Conservation (phyloP, 2,888 invertebrate genomes). For the Clitarchus hookeri region DNA sequence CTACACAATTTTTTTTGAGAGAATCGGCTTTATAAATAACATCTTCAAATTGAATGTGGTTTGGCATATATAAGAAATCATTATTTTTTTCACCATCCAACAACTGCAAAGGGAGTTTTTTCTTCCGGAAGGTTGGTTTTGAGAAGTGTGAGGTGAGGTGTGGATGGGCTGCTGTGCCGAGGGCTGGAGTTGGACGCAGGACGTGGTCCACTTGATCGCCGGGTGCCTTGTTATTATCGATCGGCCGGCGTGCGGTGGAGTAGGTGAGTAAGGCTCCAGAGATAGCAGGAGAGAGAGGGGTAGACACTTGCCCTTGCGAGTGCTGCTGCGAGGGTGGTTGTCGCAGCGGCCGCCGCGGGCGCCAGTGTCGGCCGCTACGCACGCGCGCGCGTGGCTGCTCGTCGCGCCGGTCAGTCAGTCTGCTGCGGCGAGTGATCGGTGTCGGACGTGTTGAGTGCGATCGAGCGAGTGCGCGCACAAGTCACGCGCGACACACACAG, state of each 20-base stretch:
- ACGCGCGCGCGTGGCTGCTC: neutral
- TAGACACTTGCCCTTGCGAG: no score
- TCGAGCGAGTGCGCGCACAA: neutral
- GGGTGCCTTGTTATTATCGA: constrained; percentile 3
- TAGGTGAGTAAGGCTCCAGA: no score
- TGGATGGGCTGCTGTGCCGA: no score
- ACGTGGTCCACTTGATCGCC: neutral
- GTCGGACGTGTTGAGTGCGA: neutral
- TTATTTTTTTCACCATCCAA: no score
- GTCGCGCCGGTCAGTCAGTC: neutral
- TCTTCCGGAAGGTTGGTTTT: no score
- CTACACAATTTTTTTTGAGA: no score
- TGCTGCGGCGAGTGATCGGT: neutral
- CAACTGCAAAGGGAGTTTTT: no score
- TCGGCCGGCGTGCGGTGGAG: neutral
- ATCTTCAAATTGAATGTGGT: no score
- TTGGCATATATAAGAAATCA: no score
- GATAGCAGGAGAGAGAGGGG: no score
- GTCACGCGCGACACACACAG: neutral
- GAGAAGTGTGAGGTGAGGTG: no score
- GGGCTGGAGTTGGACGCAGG: neutral
- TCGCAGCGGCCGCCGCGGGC: neutral
- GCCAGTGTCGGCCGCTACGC: neutral
- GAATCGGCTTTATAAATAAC: no score
- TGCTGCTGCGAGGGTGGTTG: neutral